A percentile compares a stretch with the other conserved stretches of the same genome.
These are phyloP conservation scores for Arion vulgaris DNA, from an alignment of 1,140 invertebrate genomes.

Conservation along the genomic window DNA sequence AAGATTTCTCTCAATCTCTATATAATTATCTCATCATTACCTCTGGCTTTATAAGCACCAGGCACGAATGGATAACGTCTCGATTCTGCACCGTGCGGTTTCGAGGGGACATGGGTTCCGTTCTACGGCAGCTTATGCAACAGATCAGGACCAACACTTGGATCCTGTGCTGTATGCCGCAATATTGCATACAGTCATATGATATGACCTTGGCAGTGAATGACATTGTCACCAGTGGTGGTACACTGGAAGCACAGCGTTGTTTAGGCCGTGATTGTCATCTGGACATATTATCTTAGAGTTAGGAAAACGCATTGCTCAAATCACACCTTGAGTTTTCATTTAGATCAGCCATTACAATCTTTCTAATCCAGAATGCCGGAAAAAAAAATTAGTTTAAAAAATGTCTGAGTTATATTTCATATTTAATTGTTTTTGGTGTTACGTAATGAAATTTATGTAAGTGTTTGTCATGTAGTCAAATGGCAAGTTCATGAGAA, in stretches of 20 bases:
- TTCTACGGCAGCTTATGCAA: constrained; percentile 41
- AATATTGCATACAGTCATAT: constrained; percentile 28
- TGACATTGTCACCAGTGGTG: background rate
- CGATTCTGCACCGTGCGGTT: constrained; percentile 34
- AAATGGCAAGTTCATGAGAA: constrained; percentile 32
- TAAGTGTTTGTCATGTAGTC: constrained; percentile 37
- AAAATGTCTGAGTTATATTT: constrained; percentile 33
- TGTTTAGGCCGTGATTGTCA: constrained; percentile 25
- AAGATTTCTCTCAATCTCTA: constrained; percentile 39
- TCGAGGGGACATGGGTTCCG: constrained; percentile 22
- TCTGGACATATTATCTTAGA: constrained; percentile 10
- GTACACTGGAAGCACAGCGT: background rate
- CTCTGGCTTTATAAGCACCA: constrained; percentile 43
- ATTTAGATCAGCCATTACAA: too few relatives aligned
- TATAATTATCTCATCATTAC: too few relatives aligned
- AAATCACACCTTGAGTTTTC: too few relatives aligned
- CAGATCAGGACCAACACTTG: constrained; percentile 17
- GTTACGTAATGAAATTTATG: constrained; percentile 38
- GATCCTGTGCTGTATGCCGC: constrained; percentile 38
- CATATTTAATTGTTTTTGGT: constrained; percentile 22
- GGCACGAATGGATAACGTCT: constrained; percentile 33
- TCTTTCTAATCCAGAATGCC: too few relatives aligned
- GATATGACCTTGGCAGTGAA: constrained; percentile 21
- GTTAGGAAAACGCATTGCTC: too few relatives aligned
- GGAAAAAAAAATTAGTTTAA: too few relatives aligned